Base-by-base conservation (phyloP, 2,888 invertebrate genomes). In the Notodonta dromedarius region DNA sequence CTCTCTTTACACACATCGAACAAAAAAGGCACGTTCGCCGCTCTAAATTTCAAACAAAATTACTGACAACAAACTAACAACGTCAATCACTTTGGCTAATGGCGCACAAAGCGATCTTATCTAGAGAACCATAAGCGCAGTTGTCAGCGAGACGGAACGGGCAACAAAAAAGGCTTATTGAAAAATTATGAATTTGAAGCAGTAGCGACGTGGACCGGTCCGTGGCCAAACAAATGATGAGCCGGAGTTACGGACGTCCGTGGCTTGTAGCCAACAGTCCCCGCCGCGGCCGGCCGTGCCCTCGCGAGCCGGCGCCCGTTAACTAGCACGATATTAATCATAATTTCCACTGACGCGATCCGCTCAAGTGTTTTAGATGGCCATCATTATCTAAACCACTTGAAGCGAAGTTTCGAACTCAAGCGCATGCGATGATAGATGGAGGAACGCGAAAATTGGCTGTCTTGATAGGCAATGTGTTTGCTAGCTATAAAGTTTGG, bases 81-180 rank as follows among this genome's bases (percentile, higher is more conserved):
- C 91, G 93, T 93, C 93, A 91, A 92, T 93, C 93, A 92, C 85
- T 88, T 87, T 87, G 82, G 90, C 91, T 93, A 93, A 93, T 93
- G 90, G 93, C 78, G 80, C 82, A 85, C 87, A 84, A 82, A 79
- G 78, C 74, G 93, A 92, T 93, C 76, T 86, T 92, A 92, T 92
- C 92, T 77, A 61, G 59, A 66, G 74, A 77, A 74, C 85, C 87
- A 88, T 90, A 89, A 89, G 89, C 90, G 82, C 79, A 80, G 89
- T 90, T 92, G 93, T 93, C 93, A 91, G 92, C 89, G 80, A 78
- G 80, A 78, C 80, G 78, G 74, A 80, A 74, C 63, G 77, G 67
- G 58, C 69, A 63, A 83, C 77, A 85, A 86, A 86, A 82, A 83
- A 79, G 77, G 74, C 78, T 84, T 80, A 86, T 91, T 89, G 88